Conservation (phyloP, 2,797 vertebrate genomes). For the Numenius phaeopus region DNA sequence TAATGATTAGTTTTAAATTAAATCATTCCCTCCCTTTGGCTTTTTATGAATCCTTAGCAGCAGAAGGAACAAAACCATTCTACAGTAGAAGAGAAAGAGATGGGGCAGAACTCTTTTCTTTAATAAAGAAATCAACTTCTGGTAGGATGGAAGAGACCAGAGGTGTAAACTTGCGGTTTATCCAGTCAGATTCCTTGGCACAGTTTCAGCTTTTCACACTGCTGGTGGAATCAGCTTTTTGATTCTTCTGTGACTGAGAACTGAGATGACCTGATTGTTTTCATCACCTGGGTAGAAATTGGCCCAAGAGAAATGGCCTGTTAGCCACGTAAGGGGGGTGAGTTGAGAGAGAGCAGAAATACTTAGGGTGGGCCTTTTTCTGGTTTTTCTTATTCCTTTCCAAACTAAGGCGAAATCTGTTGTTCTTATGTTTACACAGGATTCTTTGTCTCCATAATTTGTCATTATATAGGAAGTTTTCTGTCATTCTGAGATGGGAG, state of each 20-base stretch:
- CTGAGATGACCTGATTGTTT: neutral
- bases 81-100: neutral
- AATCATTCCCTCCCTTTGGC: neutral
- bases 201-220: neutral
- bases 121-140: neutral
- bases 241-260: constrained; percentile 1
- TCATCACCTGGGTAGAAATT: neutral
- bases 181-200: neutral
- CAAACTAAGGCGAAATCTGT: constrained; percentile 30
- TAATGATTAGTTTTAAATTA: neutral
- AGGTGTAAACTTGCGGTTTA: constrained; percentile 3
- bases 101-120: constrained; percentile 11
- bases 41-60: constrained; percentile 28
- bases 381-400: constrained; percentile 34
- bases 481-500: constrained; percentile 20
- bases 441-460: constrained; percentile 34
- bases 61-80: constrained; percentile 51
- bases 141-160: neutral
- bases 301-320: neutral
- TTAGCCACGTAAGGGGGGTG: neutral
- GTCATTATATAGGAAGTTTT: constrained; percentile 47
- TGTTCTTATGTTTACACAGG: constrained; percentile 46
- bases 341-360: neutral
- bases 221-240: constrained; percentile 32
- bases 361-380: neutral